Conservation (phyloP, 2,797 vertebrate species). For the Myotis myotis region DNA sequence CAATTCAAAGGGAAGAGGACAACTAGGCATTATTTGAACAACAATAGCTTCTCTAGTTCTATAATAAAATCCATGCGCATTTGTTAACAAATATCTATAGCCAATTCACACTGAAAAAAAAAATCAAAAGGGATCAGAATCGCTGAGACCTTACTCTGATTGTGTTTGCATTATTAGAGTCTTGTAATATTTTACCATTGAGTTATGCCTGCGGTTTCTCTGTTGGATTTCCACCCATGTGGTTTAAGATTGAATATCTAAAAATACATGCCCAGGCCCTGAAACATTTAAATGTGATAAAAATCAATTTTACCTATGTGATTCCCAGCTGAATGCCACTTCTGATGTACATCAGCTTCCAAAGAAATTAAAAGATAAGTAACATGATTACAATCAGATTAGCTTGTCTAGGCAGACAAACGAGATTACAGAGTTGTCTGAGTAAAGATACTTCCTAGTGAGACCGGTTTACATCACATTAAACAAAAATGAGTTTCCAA, state of each 20-base stretch:
- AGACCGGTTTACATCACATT: conserved; percentile 80
- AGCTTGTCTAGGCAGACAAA: conserved; percentile 80
- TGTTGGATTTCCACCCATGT: conserved; percentile 1
- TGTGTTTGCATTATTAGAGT: conserved; percentile 29
- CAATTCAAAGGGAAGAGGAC: neutral
- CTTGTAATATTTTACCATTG: conserved; percentile 7
- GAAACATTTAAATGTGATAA: conserved; percentile 79
- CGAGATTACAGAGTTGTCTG: conserved; percentile 71
- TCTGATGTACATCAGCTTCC: conserved; percentile 80
- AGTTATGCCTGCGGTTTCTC: neutral
- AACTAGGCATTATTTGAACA: neutral
- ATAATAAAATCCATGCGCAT: conserved; percentile 1
- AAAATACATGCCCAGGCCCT: conserved; percentile 40
- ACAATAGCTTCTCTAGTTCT: neutral
- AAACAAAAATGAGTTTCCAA: conserved; percentile 79
- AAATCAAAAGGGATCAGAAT: conserved; percentile 15
- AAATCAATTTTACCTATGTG: conserved; percentile 78
- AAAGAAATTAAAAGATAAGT: conserved; percentile 84
- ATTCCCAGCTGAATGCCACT: conserved; percentile 78
- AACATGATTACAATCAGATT: conserved; percentile 84
- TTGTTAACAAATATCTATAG: conserved; percentile 16
- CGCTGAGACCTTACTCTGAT: neutral
- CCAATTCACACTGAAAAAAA: neutral
- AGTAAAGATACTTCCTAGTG: conserved; percentile 78
- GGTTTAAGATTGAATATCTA: conserved; percentile 54